Conservation (phyloP, 2,888 invertebrate species). For the Xanthorhoe spadicearia region DNA sequence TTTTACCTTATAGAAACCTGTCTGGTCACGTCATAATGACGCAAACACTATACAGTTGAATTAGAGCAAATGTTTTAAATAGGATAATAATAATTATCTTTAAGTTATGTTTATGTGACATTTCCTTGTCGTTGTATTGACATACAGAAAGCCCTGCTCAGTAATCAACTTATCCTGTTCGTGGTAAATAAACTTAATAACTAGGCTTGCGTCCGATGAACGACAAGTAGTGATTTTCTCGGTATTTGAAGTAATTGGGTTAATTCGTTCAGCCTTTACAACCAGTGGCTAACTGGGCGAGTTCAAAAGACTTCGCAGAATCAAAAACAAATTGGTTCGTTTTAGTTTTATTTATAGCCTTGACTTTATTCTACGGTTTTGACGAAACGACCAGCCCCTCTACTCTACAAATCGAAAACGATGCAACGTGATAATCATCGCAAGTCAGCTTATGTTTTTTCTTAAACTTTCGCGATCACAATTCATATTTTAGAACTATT, state of each 20-base stretch:
- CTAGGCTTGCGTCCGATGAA: background rate
- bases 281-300: background rate
- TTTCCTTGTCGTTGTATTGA: background rate
- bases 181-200: background rate
- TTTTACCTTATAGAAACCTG: slow-evolving; percentile 26
- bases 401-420: too few species aligned
- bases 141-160: background rate
- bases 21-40: slow-evolving; percentile 27
- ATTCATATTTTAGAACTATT: too few species aligned
- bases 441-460: too few species aligned
- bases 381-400: slow-evolving; percentile 22
- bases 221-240: background rate
- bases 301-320: slow-evolving; percentile 14
- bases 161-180: background rate
- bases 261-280: slow-evolving; percentile 1
- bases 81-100: background rate
- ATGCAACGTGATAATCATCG: too few species aligned
- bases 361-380: slow-evolving; percentile 19
- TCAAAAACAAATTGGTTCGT: slow-evolving; percentile 12
- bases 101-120: background rate
- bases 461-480: too few species aligned
- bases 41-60: slow-evolving; percentile 5
- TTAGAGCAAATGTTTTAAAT: background rate
- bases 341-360: slow-evolving; percentile 1
- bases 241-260: background rate